Conservation (phyloP, 2,888 invertebrate species). For the Trissolcus brochymenae region DNA sequence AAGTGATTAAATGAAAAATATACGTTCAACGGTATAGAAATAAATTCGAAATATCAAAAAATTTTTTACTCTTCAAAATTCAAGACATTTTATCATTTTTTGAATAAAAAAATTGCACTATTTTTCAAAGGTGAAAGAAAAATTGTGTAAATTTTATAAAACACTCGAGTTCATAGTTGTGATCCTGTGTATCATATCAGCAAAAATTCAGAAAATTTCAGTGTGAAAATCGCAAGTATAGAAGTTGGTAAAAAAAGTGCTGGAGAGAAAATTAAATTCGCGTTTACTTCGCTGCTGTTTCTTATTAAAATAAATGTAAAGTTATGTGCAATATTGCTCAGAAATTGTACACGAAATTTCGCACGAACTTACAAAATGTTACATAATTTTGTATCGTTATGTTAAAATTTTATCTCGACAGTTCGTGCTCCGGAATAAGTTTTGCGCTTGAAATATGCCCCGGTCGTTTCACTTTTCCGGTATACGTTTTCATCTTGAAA, state of each 20-base stretch:
- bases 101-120: background rate
- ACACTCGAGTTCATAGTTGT: no score
- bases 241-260: background rate
- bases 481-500: background rate
- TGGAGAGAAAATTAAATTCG: background rate
- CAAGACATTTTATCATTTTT: background rate
- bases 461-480: background rate
- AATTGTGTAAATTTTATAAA: no score
- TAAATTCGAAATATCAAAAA: background rate
- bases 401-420: conserved; percentile 22
- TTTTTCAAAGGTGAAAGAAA: background rate
- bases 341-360: conserved; percentile 12
- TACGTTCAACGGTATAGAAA: background rate
- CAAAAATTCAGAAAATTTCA: no score
- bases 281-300: conserved; percentile 6
- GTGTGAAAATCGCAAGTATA: no score
- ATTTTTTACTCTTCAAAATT: background rate
- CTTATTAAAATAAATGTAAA: conserved; percentile 36
- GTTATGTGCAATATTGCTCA: conserved; percentile 17
- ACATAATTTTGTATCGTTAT: conserved; percentile 27
- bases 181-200: no score
- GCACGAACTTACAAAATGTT: conserved; percentile 24
- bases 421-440: background rate
- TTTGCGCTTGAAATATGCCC: conserved; percentile 7
- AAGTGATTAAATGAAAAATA: background rate